phyloP scores from a whole-genome alignment of 2,888 invertebrate genomes.

The Zele albiditarsus region DNA sequence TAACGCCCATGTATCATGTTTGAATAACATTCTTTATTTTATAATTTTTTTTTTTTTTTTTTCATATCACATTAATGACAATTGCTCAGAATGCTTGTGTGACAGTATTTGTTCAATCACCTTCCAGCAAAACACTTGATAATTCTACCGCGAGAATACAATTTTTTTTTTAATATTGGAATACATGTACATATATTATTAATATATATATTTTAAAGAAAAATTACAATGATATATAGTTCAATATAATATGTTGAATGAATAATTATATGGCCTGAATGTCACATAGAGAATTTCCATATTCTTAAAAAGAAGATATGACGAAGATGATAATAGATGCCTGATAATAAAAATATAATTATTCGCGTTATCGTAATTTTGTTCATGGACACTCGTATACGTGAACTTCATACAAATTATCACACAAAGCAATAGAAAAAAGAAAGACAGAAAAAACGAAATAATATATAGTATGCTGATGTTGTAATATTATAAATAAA shows the following conservation, averaged over 20 bases:
- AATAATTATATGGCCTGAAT: background rate
- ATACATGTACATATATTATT: background rate
- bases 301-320: background rate
- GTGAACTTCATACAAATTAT: background rate
- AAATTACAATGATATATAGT: background rate
- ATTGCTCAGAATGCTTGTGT: constrained; percentile 7
- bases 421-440: background rate
- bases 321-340: background rate
- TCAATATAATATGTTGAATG: background rate
- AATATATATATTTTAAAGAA: background rate
- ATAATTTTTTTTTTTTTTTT: constrained; percentile 11
- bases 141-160: background rate
- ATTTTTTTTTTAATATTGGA: background rate
- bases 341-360: background rate
- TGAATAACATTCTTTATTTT: background rate
- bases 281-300: background rate
- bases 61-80: background rate
- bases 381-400: background rate
- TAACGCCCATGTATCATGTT: background rate
- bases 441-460: background rate
- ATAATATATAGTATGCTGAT: constrained; percentile 2
- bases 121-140: background rate
- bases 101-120: background rate
- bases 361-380: background rate
- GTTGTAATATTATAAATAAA: constrained; percentile 18